phyloP scores from a whole-genome alignment of 2,797 vertebrate species.

The Momotus momota region DNA sequence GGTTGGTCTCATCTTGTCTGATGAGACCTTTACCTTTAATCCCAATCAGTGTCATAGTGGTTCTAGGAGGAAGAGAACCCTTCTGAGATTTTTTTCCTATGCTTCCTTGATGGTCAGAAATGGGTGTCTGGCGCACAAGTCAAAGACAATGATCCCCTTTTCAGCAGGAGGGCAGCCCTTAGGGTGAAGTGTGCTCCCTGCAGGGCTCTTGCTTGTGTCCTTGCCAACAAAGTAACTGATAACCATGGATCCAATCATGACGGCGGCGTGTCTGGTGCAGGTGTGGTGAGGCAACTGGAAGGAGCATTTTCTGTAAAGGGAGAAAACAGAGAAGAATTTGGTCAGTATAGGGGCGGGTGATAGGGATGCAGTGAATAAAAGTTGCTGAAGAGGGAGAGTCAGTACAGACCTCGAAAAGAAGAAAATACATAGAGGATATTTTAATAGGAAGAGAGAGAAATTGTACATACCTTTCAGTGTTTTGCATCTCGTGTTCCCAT shows the following conservation, averaged over 20 bases:
- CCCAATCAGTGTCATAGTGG: not conserved
- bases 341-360: not conserved
- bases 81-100: not conserved
- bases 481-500: not conserved
- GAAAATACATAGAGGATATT: not conserved
- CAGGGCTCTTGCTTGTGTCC: not conserved
- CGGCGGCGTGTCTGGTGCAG: fast-evolving
- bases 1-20: not conserved
- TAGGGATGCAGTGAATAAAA: not conserved
- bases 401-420: not conserved
- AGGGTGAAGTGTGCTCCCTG: not conserved
- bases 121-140: not conserved
- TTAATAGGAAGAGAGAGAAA: not conserved
- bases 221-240: not conserved
- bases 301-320: not conserved
- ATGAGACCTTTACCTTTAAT: not conserved
- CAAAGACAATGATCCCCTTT: not conserved
- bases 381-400: not conserved
- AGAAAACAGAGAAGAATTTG: not conserved
- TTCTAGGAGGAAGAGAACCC: not conserved
- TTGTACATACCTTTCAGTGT: not conserved
- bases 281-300: not conserved
- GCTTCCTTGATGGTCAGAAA: not conserved
- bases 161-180: not conserved
- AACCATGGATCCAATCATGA: not conserved